phyloP scores from a whole-genome alignment of 1,140 invertebrate genomes.

The Cyphomyrmex costatus region DNA sequence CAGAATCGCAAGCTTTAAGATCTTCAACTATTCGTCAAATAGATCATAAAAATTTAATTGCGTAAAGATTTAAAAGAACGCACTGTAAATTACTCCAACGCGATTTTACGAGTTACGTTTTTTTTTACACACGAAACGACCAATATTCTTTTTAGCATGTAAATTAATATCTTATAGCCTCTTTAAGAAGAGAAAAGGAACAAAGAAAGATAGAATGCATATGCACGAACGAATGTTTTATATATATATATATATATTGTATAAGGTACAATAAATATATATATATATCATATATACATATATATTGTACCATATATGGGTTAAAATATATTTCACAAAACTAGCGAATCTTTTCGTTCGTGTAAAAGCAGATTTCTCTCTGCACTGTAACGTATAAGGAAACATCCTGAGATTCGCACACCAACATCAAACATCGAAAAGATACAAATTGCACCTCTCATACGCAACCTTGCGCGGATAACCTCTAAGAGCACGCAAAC shows the following conservation, averaged over 20 bases:
- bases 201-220: neutral
- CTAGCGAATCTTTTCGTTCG: neutral
- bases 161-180: neutral
- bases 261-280: too few species aligned
- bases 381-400: neutral
- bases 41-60: constrained; percentile 1
- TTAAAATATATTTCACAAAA: constrained; percentile 15
- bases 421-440: neutral
- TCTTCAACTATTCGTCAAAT: neutral
- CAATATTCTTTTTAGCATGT: constrained; percentile 15
- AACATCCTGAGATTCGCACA: neutral
- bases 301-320: too few species aligned
- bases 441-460: constrained; percentile 50
- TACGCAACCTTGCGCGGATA: constrained; percentile 31
- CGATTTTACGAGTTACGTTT: constrained; percentile 2
- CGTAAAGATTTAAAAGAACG: constrained; percentile 3
- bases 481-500: constrained; percentile 33
- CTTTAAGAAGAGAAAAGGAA: neutral
- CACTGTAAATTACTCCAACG: neutral
- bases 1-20: neutral
- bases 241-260: too few species aligned
- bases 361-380: neutral
- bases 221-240: neutral
- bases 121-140: neutral
- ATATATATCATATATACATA: too few species aligned